A percentile compares a stretch with the other conserved stretches of the same genome.
phyloP scores from a whole-genome alignment of 1,140 invertebrate genomes.

The Bombus pascuorum region DNA sequence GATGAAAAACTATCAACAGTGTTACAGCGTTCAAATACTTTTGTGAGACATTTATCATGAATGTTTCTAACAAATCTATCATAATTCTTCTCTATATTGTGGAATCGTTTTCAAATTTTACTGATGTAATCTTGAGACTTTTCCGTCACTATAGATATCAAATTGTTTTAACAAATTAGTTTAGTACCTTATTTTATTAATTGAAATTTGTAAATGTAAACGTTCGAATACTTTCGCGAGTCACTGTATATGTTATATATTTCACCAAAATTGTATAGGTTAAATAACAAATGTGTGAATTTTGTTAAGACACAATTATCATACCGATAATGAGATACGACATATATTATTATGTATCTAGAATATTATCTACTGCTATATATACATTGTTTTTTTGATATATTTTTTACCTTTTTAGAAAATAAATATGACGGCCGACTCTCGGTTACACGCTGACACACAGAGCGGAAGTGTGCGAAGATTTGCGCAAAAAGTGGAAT shows the following conservation, averaged over 20 bases:
- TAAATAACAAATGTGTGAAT: constrained; percentile 15
- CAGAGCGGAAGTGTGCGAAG: constrained; percentile 13
- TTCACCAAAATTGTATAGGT: constrained; percentile 32
- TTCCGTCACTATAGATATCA: too few species aligned
- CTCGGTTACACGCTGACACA: constrained; percentile 11
- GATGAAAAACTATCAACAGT: too few species aligned
- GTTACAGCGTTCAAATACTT: too few species aligned
- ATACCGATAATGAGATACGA: background rate
- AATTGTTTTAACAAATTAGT: too few species aligned
- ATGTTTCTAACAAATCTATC: too few species aligned
- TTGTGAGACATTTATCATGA: too few species aligned
- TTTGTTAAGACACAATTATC: background rate
- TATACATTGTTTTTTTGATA: background rate
- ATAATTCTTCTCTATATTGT: too few species aligned
- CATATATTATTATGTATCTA: constrained; percentile 4
- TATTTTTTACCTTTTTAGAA: constrained; percentile 33
- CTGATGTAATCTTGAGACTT: too few species aligned
- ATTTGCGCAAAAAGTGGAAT: constrained; percentile 46
- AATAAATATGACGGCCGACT: constrained; percentile 16
- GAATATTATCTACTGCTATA: background rate
- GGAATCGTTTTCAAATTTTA: too few species aligned
- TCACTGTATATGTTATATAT: background rate
- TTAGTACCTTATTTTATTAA: too few species aligned
- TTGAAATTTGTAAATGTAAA: too few species aligned
- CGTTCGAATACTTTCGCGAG: too few species aligned